Conservation (phyloP, 2,113 vertebrate species). For the Catharus fuscescens region DNA sequence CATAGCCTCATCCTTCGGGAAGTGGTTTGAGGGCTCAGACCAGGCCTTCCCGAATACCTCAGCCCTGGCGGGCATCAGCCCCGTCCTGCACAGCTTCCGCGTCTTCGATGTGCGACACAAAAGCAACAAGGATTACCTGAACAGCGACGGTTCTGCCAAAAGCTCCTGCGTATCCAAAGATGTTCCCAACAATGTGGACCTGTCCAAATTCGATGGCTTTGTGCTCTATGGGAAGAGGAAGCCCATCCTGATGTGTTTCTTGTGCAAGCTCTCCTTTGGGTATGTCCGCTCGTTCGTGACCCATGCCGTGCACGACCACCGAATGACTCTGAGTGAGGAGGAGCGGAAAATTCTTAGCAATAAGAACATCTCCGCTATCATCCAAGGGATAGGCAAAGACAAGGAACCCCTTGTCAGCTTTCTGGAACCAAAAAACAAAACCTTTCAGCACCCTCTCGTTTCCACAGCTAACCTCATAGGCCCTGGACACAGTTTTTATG, state of each 20-base stretch:
- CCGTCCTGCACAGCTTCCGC: slow-evolving; percentile 99
- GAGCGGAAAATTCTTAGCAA: slow-evolving; percentile 96
- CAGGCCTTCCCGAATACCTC: slow-evolving; percentile 99
- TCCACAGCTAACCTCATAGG: slow-evolving; percentile 90
- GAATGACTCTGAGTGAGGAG: slow-evolving; percentile 96
- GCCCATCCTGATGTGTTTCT: slow-evolving; percentile 99
- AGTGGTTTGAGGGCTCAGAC: slow-evolving; percentile 97
- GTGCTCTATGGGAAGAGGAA: slow-evolving; percentile 98
- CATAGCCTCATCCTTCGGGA: slow-evolving; percentile 99
- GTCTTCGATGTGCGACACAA: slow-evolving; percentile 99
- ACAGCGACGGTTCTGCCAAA: slow-evolving; percentile 99
- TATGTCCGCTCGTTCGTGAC: slow-evolving; percentile 97
- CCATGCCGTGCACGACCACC: slow-evolving; percentile 97
- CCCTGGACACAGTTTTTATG: slow-evolving; percentile 97
- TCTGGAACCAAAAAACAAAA: slow-evolving; percentile 99
- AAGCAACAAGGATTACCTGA: slow-evolving; percentile 99
- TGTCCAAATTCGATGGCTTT: slow-evolving; percentile 98
- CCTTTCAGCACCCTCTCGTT: slow-evolving; percentile 87
- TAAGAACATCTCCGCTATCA: slow-evolving; percentile 98
- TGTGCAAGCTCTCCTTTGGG: slow-evolving; percentile 99
- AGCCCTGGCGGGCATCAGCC: slow-evolving; percentile 96
- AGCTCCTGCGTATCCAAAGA: slow-evolving; percentile 99
- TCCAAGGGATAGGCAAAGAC: slow-evolving; percentile 99
- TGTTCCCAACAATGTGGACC: slow-evolving; percentile 99
- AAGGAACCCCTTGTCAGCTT: slow-evolving; percentile 99